Conservation (phyloP, 2,888 invertebrate genomes). For the Dromius quadrimaculatus region DNA sequence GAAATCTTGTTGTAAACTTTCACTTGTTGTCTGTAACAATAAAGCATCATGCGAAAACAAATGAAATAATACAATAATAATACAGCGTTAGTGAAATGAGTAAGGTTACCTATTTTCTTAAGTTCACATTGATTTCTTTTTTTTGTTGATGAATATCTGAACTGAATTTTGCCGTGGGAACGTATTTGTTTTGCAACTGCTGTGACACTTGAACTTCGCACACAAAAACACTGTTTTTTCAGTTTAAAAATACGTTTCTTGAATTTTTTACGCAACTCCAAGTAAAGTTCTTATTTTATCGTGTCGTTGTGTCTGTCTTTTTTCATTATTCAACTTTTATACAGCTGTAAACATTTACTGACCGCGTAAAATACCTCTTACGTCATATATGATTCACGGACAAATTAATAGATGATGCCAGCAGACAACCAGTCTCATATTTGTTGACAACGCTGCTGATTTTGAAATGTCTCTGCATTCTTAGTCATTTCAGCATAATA, state of each 20-base stretch:
- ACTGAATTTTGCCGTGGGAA: slow-evolving; percentile 22
- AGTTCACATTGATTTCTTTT: slow-evolving; percentile 19
- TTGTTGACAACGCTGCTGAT: slow-evolving; percentile 19
- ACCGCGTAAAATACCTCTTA: slow-evolving; percentile 16
- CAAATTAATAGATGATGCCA: slow-evolving; percentile 36
- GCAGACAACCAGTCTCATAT: slow-evolving; percentile 17
- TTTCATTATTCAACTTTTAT: slow-evolving; percentile 1
- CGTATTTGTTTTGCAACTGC: slow-evolving; percentile 19
- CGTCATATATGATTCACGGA: slow-evolving; percentile 29
- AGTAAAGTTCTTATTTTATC: background rate
- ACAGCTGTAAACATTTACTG: slow-evolving; percentile 19
- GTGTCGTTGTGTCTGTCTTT: background rate
- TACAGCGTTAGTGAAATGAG: slow-evolving; percentile 15
- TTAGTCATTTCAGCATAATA: background rate
- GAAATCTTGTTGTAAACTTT: slow-evolving; percentile 10
- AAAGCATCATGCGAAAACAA: slow-evolving; percentile 5
- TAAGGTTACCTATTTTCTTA: background rate
- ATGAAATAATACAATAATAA: slow-evolving; percentile 14
- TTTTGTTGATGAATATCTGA: slow-evolving; percentile 21
- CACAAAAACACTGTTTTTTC: background rate
- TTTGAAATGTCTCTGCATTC: slow-evolving; percentile 7
- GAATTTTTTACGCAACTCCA: background rate
- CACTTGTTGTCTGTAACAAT: slow-evolving; percentile 23
- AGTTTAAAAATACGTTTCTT: background rate
- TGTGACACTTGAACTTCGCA: slow-evolving; percentile 11